Base-by-base conservation (phyloP, 2,888 invertebrate species). In the Poecilus cupreus region DNA sequence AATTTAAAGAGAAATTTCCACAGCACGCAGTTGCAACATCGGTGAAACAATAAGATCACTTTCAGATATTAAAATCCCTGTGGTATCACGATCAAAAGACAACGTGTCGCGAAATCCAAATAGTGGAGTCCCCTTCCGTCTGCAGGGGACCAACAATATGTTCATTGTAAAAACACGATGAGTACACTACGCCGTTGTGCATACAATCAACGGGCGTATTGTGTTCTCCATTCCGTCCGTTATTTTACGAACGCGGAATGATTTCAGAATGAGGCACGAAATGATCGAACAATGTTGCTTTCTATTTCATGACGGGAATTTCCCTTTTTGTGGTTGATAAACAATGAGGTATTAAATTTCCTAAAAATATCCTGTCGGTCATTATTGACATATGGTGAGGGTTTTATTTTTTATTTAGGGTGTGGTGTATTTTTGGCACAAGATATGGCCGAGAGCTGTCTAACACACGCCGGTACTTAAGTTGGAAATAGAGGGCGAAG, bases 11-110 rank as follows among this genome's bases (percentile, higher is more conserved):
- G 43, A 43, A 43, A 43, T 43, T 43, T 32, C 32, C 8, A 32
- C 4, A 32, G 32, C 8, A 32, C 32, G 32, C 13, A 18, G n/a
- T 68, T 68, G 68, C 68, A 18, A 32, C 68, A 68, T 32, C 11
- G 16, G 43, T 43, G 39, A 72, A 39, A 72, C 46, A 72, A 72
- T 72, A 72, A 72, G 72, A 72, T 72, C 72, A 72, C 72, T 72
- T 72, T 72, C 46, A 72, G 72, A 72, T 72, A 72, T 46, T 46
- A 46, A 46, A 72, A 72, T 18, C 18, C 22, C 46, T 18, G 18
- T 46, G 39, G 20, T 72, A 72, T 72, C 70, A 70, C 70, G 43
- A 70, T 70, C 46, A 43, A 43, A 72, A 43, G 72, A 39, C 72
- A 22, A 72, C 72, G 72, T 72, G 72, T 72, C 72, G 22, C 22